These are phyloP conservation scores for Thymelicus acteon DNA, from an alignment of 2,888 invertebrate genomes.

Conservation along the genomic window DNA sequence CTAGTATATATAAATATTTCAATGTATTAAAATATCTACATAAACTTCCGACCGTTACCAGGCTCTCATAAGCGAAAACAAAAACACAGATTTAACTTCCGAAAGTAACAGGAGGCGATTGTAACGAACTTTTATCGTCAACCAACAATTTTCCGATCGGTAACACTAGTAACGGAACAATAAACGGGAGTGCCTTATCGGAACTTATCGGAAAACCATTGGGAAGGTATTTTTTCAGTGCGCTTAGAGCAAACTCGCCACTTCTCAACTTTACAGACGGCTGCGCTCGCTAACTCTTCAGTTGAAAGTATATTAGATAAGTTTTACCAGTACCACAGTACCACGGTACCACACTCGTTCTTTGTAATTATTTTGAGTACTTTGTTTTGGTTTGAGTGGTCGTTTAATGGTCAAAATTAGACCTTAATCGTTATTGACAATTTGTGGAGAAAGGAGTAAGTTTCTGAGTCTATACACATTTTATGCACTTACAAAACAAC, in stretches of 20 bases:
- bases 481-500: too few relatives aligned
- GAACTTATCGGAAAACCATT: conserved; percentile 37
- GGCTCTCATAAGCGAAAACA: too few relatives aligned
- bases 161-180: conserved; percentile 33
- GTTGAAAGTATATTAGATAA: conserved; percentile 5
- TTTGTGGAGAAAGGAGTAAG: too few relatives aligned
- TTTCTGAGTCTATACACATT: too few relatives aligned
- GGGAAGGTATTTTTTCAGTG: conserved; percentile 32
- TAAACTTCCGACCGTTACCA: too few relatives aligned
- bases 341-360: not conserved
- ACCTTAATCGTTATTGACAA: too few relatives aligned
- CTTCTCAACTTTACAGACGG: conserved; percentile 33
- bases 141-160: conserved; percentile 32
- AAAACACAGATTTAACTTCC: too few relatives aligned
- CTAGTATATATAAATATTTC: too few relatives aligned
- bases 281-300: not conserved
- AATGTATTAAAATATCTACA: too few relatives aligned
- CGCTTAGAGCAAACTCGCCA: conserved; percentile 10
- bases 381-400: not conserved
- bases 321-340: not conserved
- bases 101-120: not conserved
- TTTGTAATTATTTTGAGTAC: not conserved
- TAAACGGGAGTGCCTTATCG: conserved; percentile 35
- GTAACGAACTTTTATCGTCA: conserved; percentile 32
- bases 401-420: too few relatives aligned